Evolutionary conservation across 1,140 invertebrate species (phyloP), one percentile per base, ranked within the genome.

Genomic region (Eufriesea mexicana): DNA sequence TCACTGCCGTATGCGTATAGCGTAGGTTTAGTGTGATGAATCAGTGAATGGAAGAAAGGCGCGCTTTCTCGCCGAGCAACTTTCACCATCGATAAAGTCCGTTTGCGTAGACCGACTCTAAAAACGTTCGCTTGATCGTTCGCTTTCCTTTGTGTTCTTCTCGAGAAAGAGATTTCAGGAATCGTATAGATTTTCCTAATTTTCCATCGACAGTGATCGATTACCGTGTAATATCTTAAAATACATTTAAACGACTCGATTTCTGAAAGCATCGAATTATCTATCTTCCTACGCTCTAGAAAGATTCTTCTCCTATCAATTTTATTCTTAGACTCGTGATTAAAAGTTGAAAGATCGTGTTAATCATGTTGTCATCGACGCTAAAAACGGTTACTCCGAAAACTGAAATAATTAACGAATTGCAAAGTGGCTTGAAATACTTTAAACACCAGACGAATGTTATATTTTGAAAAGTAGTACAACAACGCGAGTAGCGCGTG

Each of bases 41-140:
- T 94, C 93, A 94, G 90, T 91, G 92, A 94, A 91, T 91, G 91
- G 91, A 94, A 93, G 93, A 93, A 94, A 94, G 93, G 91, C 92
- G 89, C 90, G 93, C 93, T 94, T 94, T 94, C 94, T 92, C 93
- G 91, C 86, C 86, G 89, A 86, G 89, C 91, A 91, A 94, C 93
- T 94, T 94, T 94, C 94, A 94, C 94, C 94, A 87, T 94, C 93
- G 92, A 94, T 94, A 90, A 91, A 92, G 90, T 84, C 86, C 72
- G 78, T 86, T 67, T 85, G 85, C 90, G 72, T 87, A 87, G 88
- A 89, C 84, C 84, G 83, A 84, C 89, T 88, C 89, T 86, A 87
- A 92, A 93, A 92, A 91, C 90, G 91, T 61, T 42, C n/a, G n/a
- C 49, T n/a, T n/a, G 25, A n/a, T 51, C 62, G 18, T 78, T 55